Base-by-base conservation (phyloP, 92 coral and sea anemone species). In the Zoanthus gigantus region DNA sequence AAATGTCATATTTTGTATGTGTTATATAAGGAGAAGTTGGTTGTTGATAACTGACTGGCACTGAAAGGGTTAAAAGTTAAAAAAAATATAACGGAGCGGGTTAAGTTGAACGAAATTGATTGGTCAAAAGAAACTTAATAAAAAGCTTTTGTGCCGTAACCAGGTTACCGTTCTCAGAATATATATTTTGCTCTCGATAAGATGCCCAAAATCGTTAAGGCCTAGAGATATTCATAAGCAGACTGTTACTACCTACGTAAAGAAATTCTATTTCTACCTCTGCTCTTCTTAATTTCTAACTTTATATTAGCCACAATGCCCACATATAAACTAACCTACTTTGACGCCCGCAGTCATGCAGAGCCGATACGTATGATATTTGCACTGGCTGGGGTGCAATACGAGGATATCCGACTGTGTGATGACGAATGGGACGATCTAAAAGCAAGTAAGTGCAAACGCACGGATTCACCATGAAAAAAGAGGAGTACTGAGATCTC, bases 291-390 rank as follows among this genome's bases (percentile, higher is more conserved):
- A 17, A 28, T 8, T 17, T 7, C 23, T 7, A 63, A 18, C 30
- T 18, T n/a, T 17, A 18, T 5, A 17, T 28, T 17, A 16, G 5
- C 69, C 10, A 30, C 44, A 29, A 78, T 71, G 87, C 87, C 90
- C 9, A 5, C 87, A n/a, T 88, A 88, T 69, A 88, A 80, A 72
- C 86, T 88, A 1, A 71, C 71, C 1, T 80, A 88, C 76, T 88
- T 88, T 72, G 67, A 88, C 47, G 48, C 23, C 28, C 83, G 77
- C 16, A 85, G 90, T 15, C 86, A 85, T 28, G 79, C 87, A 1
- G 90, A 88, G 81, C 66, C 71, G 42, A 81, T 23, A 11, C 90
- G 90, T 23, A 15, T 80, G 80, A 46, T 88, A n/a, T 88, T 88
- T 88, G 85, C 85, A 11, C 74, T 80, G 74, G 85, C 85, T 63